Evolutionary conservation across 35 echinoderm and acorn worm genomes (phyloP).

Genomic region (Hemicentrotus pulcherrimus): DNA sequence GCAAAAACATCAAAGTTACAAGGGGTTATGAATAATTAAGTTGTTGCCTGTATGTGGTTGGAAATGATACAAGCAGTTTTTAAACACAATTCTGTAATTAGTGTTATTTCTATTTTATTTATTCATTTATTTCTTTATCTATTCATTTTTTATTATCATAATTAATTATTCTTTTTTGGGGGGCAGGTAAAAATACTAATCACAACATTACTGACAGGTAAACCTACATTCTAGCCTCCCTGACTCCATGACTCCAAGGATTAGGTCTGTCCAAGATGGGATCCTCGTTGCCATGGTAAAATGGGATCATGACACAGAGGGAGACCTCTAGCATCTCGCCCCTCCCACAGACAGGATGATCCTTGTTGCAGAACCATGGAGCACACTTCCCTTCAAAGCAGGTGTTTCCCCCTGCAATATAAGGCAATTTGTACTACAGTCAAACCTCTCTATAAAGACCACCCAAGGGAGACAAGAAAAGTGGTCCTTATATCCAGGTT

Average conservation of each 20-base stretch:
- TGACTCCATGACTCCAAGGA: slow-evolving; percentile 90
- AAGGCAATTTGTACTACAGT: too few species aligned
- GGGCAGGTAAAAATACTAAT: too few species aligned
- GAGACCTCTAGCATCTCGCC: slow-evolving; percentile 69
- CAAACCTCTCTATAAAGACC: too few species aligned
- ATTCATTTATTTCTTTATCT: neutral
- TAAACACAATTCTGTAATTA: too few species aligned
- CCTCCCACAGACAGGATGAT: slow-evolving; percentile 69
- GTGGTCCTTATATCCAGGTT: too few species aligned
- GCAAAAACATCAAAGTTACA: too few species aligned
- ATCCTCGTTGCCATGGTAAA: slow-evolving; percentile 29
- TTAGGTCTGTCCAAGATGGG: slow-evolving; percentile 64
- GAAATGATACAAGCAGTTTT: too few species aligned
- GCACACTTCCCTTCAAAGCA: slow-evolving; percentile 78
- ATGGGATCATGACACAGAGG: slow-evolving; percentile 58
- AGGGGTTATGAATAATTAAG: too few species aligned
- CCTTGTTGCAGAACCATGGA: slow-evolving; percentile 80
- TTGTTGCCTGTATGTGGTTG: too few species aligned
- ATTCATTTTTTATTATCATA: slow-evolving; percentile 1
- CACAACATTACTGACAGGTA: too few species aligned
- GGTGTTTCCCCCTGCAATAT: slow-evolving; percentile 59
- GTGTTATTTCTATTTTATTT: too few species aligned
- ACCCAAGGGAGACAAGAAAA: too few species aligned
- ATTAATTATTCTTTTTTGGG: neutral
- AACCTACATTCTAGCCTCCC: slow-evolving; percentile 80